Conservation (phyloP, 2,113 vertebrate genomes). For the Cervus canadensis region DNA sequence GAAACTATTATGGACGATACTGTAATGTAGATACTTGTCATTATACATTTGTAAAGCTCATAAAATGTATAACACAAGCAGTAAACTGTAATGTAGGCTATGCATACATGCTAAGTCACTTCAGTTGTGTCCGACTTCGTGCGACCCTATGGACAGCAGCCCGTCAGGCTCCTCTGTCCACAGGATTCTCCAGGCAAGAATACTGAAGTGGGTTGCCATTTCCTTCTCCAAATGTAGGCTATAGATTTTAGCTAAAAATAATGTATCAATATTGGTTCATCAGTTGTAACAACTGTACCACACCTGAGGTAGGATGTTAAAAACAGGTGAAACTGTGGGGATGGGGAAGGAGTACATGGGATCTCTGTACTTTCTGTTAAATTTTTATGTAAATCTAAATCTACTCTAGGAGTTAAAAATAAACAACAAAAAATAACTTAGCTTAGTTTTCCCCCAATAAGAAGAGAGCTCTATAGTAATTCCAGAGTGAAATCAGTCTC, state of each 20-base stretch:
- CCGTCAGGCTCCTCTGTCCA: neutral
- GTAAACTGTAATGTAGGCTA: neutral
- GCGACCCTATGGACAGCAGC: neutral
- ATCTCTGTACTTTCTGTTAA: neutral
- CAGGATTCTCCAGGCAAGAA: neutral
- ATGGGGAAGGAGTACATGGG: neutral
- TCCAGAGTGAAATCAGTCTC: neutral
- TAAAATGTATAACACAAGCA: neutral
- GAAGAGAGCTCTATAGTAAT: neutral
- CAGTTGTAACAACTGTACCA: neutral
- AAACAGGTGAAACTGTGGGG: neutral
- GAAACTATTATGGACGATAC: neutral
- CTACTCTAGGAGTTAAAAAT: neutral
- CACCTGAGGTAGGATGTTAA: neutral
- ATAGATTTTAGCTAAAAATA: neutral
- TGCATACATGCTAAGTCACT: neutral
- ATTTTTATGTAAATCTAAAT: conserved; percentile 1
- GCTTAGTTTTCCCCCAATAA: neutral
- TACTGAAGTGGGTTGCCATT: neutral
- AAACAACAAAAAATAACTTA: neutral
- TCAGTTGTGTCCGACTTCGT: rapidly evolving
- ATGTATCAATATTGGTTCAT: neutral
- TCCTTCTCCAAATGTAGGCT: neutral
- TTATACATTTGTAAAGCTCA: neutral
- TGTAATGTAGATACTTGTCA: neutral